Conservation (phyloP, 2,113 vertebrate species). For the Dryoscopus gambensis region DNA sequence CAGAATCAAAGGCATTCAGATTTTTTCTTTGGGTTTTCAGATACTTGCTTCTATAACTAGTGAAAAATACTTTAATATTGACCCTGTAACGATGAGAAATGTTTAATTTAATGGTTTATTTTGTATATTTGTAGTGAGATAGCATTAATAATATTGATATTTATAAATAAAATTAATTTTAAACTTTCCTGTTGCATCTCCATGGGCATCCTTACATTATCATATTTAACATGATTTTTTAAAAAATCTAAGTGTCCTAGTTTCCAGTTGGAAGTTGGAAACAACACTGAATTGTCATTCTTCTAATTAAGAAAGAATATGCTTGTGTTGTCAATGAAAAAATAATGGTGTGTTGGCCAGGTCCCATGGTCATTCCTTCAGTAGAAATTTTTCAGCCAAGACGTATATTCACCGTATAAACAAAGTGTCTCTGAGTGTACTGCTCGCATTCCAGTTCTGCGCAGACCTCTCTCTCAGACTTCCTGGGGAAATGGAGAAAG, state of each 20-base stretch:
- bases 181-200: background rate
- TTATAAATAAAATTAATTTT: background rate
- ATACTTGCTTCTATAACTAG: background rate
- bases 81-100: background rate
- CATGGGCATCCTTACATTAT: background rate
- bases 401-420: background rate
- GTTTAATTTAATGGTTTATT: background rate
- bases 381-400: background rate
- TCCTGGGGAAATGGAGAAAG: constrained; percentile 38
- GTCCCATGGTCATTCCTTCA: background rate
- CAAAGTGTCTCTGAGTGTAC: constrained; percentile 17
- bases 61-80: background rate
- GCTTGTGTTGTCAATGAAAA: background rate
- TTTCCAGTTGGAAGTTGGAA: background rate
- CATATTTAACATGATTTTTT: background rate
- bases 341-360: background rate
- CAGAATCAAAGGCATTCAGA: background rate
- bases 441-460: background rate
- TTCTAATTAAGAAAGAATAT: background rate
- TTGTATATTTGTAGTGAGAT: background rate
- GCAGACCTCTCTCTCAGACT: background rate
- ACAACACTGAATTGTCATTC: background rate
- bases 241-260: background rate
- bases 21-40: background rate
- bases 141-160: background rate